These are phyloP conservation scores for Macaca fascicularis DNA, from an alignment of 2,113 vertebrate species.

Conservation along the genomic window DNA sequence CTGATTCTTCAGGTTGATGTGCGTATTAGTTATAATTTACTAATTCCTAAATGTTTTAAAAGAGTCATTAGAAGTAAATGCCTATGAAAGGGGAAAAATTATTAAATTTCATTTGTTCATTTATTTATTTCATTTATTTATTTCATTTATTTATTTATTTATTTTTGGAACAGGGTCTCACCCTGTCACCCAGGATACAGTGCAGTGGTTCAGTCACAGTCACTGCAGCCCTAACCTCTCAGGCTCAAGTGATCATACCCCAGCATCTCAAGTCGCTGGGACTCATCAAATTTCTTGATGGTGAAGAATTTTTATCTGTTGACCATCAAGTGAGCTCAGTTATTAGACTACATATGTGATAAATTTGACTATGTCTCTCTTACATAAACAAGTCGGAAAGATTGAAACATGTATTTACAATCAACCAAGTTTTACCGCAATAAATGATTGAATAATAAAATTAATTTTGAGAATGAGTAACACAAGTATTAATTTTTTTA, in stretches of 20 bases:
- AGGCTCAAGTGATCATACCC: too few species aligned
- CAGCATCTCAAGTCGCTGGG: too few species aligned
- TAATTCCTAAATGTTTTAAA: neutral
- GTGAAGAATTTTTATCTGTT: neutral
- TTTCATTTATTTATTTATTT: too few species aligned
- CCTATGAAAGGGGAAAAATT: neutral
- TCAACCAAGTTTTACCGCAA: neutral
- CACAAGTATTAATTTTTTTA: neutral
- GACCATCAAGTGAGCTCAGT: neutral
- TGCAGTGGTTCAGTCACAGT: too few species aligned
- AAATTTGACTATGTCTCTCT: neutral
- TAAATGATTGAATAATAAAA: neutral
- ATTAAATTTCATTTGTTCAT: neutral
- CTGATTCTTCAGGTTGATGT: neutral
- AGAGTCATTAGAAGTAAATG: neutral
- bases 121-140: too few species aligned
- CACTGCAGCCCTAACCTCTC: too few species aligned
- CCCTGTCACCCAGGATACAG: too few species aligned
- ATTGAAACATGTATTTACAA: neutral
- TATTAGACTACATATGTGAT: neutral
- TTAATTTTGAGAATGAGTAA: constrained; percentile 1
- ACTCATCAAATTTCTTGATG: neutral
- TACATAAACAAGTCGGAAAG: neutral
- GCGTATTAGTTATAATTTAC: neutral
- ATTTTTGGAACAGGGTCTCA: too few species aligned